These are phyloP conservation scores for Lordiphosa collinella DNA, from an alignment of 1,140 invertebrate genomes.

Conservation along the genomic window DNA sequence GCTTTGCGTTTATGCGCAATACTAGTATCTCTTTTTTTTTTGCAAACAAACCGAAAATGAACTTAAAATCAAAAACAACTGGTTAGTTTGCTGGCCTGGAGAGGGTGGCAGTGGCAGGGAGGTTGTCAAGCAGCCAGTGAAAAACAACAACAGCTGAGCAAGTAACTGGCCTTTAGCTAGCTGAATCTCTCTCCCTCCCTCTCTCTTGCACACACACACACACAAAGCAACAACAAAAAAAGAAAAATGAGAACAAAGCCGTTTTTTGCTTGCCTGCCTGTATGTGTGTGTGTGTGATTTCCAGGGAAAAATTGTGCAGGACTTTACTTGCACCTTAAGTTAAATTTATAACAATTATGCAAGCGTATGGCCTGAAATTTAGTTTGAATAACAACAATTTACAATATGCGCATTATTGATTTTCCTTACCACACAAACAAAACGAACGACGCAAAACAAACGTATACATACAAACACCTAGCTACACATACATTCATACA, in stretches of 20 bases:
- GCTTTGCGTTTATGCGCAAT: conserved; percentile 47
- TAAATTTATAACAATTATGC: conserved; percentile 20
- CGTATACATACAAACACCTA: conserved; percentile 51
- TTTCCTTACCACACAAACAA: conserved; percentile 45
- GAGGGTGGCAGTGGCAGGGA: background rate
- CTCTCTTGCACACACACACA: no score
- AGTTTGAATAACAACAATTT: conserved; percentile 5
- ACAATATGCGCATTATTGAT: conserved; percentile 71
- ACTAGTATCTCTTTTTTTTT: conserved; percentile 31
- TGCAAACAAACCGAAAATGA: conserved; percentile 43
- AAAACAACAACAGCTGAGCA: conserved; percentile 59
- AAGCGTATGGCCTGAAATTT: conserved; percentile 7
- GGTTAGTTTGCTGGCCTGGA: conserved; percentile 11
- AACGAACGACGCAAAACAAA: conserved; percentile 70
- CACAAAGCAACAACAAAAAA: conserved; percentile 5
- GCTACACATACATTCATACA: conserved; percentile 1
- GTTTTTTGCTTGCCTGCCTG: conserved; percentile 4
- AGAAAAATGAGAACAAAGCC: conserved; percentile 35
- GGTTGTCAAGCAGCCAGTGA: conserved; percentile 15
- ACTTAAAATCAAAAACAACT: conserved; percentile 54
- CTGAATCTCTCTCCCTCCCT: conserved; percentile 12
- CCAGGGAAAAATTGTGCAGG: conserved; percentile 20
- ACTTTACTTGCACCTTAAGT: conserved; percentile 19
- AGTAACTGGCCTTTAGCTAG: conserved; percentile 43
- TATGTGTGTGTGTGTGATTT: conserved; percentile 25